These are phyloP conservation scores for Gastracanthus pulcherrimus DNA, from an alignment of 2,888 invertebrate genomes.

Conservation along the genomic window DNA sequence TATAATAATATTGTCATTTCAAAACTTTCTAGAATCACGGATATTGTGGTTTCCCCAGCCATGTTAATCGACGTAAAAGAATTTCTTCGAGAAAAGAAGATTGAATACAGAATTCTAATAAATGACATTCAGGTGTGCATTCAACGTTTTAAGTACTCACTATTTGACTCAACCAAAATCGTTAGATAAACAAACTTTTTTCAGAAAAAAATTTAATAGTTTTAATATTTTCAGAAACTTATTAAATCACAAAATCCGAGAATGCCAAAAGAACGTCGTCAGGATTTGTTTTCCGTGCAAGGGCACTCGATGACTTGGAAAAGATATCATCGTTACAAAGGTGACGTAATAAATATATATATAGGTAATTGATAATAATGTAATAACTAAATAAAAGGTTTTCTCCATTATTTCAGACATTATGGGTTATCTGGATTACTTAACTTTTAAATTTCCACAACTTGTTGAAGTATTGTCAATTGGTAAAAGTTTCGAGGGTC, in stretches of 20 bases:
- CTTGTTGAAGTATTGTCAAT: conserved; percentile 84
- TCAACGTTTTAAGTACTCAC: neutral
- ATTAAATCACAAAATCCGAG: conserved; percentile 85
- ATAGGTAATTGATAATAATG: neutral
- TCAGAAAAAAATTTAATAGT: neutral
- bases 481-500: conserved; percentile 86
- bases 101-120: conserved; percentile 84
- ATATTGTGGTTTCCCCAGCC: conserved; percentile 86
- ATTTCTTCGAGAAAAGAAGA: conserved; percentile 81
- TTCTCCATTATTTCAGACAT: conserved; percentile 79
- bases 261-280: conserved; percentile 81
- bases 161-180: neutral
- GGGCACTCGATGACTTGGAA: conserved; percentile 86
- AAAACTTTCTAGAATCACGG: conserved; percentile 82
- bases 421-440: conserved; percentile 83
- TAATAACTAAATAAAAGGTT: too few relatives aligned
- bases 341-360: conserved; percentile 68
- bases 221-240: conserved; percentile 81
- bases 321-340: conserved; percentile 84
- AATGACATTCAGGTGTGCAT: conserved; percentile 84
- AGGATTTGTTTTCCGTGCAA: conserved; percentile 80
- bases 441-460: conserved; percentile 83
- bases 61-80: conserved; percentile 81
- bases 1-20: neutral
- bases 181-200: neutral